Percentiles rank a stretch among this genome's conserved stretches.
Evolutionary conservation across 2,888 invertebrate species (phyloP).

Genomic region (Protonemura montana): DNA sequence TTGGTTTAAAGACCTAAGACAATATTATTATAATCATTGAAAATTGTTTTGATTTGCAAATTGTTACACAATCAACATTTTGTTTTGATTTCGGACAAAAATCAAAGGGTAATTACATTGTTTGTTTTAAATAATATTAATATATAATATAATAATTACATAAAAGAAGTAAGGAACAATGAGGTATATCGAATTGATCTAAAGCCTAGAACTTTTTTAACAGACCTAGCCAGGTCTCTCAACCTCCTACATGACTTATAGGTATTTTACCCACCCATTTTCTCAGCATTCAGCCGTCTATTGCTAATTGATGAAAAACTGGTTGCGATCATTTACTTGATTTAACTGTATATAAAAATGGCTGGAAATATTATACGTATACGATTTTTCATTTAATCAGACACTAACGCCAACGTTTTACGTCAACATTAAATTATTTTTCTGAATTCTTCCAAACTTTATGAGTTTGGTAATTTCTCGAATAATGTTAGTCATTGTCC

Average conservation of each 20-base stretch:
- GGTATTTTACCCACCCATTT: conserved; percentile 1
- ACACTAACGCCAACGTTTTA: neutral
- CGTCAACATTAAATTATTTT: neutral
- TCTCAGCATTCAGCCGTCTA: neutral
- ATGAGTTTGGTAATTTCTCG: neutral
- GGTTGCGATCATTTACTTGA: conserved; percentile 16
- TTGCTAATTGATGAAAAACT: conserved; percentile 26
- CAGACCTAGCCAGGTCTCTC: neutral
- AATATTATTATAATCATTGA: conserved; percentile 26
- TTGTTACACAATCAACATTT: conserved; percentile 37
- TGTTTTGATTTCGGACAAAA: conserved; percentile 38
- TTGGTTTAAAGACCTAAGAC: conserved; percentile 30
- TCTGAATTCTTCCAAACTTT: neutral
- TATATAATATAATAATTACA: conserved; percentile 36
- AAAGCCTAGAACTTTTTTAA: conserved; percentile 30
- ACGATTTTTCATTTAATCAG: conserved; percentile 15
- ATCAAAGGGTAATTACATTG: conserved; percentile 36
- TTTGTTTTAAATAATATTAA: conserved; percentile 27
- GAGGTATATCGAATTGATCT: conserved; percentile 41
- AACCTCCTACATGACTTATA: conserved; percentile 5
- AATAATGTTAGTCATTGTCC: neutral
- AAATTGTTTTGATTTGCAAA: neutral
- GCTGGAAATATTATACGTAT: conserved; percentile 41
- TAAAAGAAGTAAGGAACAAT: conserved; percentile 34
- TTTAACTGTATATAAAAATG: conserved; percentile 38